These are phyloP conservation scores for Podiceps cristatus DNA, from an alignment of 2,113 vertebrate species.

Conservation along the genomic window DNA sequence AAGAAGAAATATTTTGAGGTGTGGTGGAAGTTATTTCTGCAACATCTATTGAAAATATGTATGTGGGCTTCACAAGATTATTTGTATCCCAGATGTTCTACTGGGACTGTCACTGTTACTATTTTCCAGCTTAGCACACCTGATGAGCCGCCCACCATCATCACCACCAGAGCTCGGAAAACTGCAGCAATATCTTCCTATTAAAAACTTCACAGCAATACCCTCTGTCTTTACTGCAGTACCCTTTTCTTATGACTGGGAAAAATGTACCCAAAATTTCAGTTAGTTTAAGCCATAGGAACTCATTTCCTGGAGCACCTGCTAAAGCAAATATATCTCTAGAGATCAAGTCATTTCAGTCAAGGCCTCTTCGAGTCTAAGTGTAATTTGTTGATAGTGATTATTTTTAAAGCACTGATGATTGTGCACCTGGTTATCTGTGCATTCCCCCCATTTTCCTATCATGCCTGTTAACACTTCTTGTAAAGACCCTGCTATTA, in stretches of 20 bases:
- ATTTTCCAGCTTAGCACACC: not conserved
- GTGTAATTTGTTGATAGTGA: constrained; percentile 35
- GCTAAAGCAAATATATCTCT: not conserved
- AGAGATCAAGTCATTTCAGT: constrained; percentile 24
- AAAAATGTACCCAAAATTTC: not conserved
- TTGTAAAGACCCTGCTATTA: not conserved
- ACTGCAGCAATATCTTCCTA: not conserved
- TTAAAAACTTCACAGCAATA: not conserved
- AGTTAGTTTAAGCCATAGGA: not conserved
- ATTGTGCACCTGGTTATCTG: not conserved
- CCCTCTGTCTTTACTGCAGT: not conserved
- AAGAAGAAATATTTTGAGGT: not conserved
- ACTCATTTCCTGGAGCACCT: not conserved
- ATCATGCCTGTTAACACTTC: not conserved
- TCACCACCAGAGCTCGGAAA: not conserved
- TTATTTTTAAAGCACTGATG: constrained; percentile 35
- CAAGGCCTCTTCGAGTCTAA: not conserved
- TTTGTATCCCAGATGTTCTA: not conserved
- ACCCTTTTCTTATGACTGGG: not conserved
- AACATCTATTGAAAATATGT: not conserved
- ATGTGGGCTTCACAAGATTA: not conserved
- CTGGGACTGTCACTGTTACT: not conserved
- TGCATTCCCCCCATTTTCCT: not conserved
- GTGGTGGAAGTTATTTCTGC: not conserved
- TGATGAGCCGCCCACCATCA: not conserved